Percentiles rank a stretch among this genome's conserved stretches.
phyloP scores from a whole-genome alignment of 2,113 vertebrate species.

The Poecilia latipinna region DNA sequence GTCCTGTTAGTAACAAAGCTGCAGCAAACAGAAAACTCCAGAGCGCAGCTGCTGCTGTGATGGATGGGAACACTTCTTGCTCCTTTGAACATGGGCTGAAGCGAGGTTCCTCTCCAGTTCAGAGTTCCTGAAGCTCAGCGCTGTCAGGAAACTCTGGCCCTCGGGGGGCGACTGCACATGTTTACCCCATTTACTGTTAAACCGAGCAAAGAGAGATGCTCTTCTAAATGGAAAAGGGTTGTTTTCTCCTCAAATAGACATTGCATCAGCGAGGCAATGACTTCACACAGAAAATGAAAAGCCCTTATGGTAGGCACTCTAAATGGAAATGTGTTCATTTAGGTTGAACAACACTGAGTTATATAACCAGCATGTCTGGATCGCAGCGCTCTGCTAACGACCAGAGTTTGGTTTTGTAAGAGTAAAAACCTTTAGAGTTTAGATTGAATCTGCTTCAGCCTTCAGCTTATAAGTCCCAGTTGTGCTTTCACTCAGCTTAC shows the following conservation, averaged over 20 bases:
- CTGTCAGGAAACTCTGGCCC: slow-evolving; percentile 8
- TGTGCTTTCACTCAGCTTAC: neutral
- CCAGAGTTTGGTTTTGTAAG: slow-evolving; percentile 8
- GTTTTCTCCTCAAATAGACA: slow-evolving; percentile 57
- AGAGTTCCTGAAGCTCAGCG: slow-evolving; percentile 10
- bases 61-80: slow-evolving; percentile 17
- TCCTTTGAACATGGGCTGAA: slow-evolving; percentile 32
- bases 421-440: neutral
- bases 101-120: slow-evolving; percentile 11
- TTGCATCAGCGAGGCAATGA: slow-evolving; percentile 23
- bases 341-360: slow-evolving; percentile 27
- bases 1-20: neutral
- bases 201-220: slow-evolving; percentile 60
- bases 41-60: slow-evolving; percentile 27
- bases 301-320: slow-evolving; percentile 33
- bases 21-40: neutral
- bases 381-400: slow-evolving; percentile 8
- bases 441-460: neutral
- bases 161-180: slow-evolving; percentile 1
- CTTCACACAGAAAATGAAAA: slow-evolving; percentile 35
- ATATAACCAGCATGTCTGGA: slow-evolving; percentile 40
- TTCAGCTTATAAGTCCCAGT: neutral
- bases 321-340: slow-evolving; percentile 71
- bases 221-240: slow-evolving; percentile 67
- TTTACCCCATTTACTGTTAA: slow-evolving; percentile 59